Percentiles rank a stretch among this genome's conserved stretches.
These are phyloP conservation scores for Eufriesea mexicana DNA, from an alignment of 1,140 invertebrate species.

Conservation along the genomic window DNA sequence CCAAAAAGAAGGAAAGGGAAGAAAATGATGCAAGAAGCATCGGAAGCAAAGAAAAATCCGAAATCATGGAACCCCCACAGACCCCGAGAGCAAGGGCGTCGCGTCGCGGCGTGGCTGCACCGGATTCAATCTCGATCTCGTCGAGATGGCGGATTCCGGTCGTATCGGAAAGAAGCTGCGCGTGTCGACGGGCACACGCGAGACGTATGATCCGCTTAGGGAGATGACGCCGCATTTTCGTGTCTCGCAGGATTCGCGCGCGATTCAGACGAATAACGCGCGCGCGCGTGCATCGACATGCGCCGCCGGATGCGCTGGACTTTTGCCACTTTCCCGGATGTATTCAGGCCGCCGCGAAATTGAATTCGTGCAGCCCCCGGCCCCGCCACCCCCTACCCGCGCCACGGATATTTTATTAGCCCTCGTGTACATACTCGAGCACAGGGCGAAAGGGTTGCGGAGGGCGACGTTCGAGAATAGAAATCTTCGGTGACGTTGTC, in stretches of 20 bases:
- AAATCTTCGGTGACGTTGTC: neutral
- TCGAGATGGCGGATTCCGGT: neutral
- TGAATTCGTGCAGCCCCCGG: constrained; percentile 25
- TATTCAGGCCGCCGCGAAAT: constrained; percentile 35
- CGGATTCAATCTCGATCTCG: neutral
- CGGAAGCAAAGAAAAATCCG: neutral
- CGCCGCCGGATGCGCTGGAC: constrained; percentile 14
- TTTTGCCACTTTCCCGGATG: constrained; percentile 34
- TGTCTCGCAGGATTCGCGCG: constrained; percentile 35
- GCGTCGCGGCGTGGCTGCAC: no score
- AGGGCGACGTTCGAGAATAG: neutral
- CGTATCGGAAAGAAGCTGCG: neutral
- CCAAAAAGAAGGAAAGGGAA: neutral
- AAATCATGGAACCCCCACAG: neutral
- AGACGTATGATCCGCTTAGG: constrained; percentile 51
- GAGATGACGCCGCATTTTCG: constrained; percentile 49
- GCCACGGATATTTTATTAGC: constrained; percentile 28
- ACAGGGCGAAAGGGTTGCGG: neutral
- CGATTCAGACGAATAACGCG: constrained; percentile 21
- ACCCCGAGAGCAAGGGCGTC: no score
- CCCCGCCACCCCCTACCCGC: neutral
- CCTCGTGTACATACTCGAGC: neutral
- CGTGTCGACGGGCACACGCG: neutral
- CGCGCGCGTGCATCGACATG: constrained; percentile 21
- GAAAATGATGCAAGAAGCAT: no score